Conservation (phyloP, 2,888 invertebrate species). For the Nematopogon swammerdamellus region DNA sequence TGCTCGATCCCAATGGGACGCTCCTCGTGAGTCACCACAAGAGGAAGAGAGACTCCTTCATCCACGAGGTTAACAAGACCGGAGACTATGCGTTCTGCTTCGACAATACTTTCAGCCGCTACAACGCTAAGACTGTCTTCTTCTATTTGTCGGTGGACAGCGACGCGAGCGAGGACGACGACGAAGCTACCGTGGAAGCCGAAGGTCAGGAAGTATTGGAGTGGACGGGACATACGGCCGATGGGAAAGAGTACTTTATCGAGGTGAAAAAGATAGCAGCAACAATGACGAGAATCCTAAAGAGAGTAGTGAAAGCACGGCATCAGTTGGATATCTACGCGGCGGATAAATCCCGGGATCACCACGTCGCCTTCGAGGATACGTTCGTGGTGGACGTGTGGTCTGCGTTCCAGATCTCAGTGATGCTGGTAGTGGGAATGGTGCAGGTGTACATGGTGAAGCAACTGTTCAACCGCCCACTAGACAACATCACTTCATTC, state of each 20-base stretch:
- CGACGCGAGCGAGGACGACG: slow-evolving; percentile 35
- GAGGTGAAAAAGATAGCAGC: slow-evolving; percentile 57
- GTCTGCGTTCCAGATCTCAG: slow-evolving; percentile 68
- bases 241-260: slow-evolving; percentile 27
- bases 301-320: slow-evolving; percentile 59
- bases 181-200: slow-evolving; percentile 17
- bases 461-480: slow-evolving; percentile 32
- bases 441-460: slow-evolving; percentile 79
- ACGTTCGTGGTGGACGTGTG: slow-evolving; percentile 78
- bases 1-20: slow-evolving; percentile 62
- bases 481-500: background rate
- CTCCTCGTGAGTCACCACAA: slow-evolving; percentile 64
- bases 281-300: slow-evolving; percentile 61
- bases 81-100: slow-evolving; percentile 84
- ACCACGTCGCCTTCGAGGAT: slow-evolving; percentile 75
- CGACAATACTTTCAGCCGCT: slow-evolving; percentile 80
- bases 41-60: slow-evolving; percentile 65
- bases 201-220: slow-evolving; percentile 26
- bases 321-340: slow-evolving; percentile 65
- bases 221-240: slow-evolving; percentile 27
- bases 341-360: slow-evolving; percentile 76
- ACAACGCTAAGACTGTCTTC: slow-evolving; percentile 78
- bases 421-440: slow-evolving; percentile 70
- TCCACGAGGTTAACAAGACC: slow-evolving; percentile 52
- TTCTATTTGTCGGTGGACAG: slow-evolving; percentile 70